A percentile compares a stretch with the other conserved stretches of the same genome.
phyloP scores from a whole-genome alignment of 2,888 invertebrate species.

The Pogonocherus hispidulus region DNA sequence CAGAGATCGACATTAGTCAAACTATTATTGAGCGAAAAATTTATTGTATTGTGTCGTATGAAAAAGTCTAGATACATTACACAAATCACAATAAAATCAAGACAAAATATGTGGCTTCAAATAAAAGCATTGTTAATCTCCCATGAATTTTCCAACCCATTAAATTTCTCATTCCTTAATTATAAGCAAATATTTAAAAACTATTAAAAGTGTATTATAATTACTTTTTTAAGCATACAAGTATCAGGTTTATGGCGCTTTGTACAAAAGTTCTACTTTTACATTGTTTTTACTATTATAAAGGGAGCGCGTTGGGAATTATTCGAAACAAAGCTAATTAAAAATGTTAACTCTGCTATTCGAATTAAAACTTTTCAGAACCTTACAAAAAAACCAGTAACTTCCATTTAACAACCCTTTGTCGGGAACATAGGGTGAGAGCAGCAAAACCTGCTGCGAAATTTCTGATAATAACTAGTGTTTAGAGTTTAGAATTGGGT shows the following conservation, averaged over 20 bases:
- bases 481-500: too few species aligned
- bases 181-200: slow-evolving; percentile 47
- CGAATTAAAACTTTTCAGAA: slow-evolving; percentile 39
- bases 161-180: slow-evolving; percentile 38
- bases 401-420: slow-evolving; percentile 11
- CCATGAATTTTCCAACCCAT: not conserved
- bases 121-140: too few species aligned
- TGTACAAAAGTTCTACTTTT: slow-evolving; percentile 24
- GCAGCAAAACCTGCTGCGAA: not conserved
- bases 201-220: slow-evolving; percentile 46
- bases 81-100: too few species aligned
- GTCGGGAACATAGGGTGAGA: not conserved
- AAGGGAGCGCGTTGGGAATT: slow-evolving; percentile 31
- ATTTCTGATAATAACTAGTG: too few species aligned
- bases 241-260: not conserved
- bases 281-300: slow-evolving; percentile 37
- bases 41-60: too few species aligned
- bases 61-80: too few species aligned
- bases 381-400: slow-evolving; percentile 37
- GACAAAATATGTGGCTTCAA: too few species aligned
- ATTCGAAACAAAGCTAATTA: slow-evolving; percentile 46
- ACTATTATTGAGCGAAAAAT: too few species aligned
- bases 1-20: too few species aligned
- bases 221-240: slow-evolving; percentile 19
- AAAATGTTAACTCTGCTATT: slow-evolving; percentile 42